Base-by-base conservation (phyloP, 2,888 invertebrate species). In the Thereva unica region DNA sequence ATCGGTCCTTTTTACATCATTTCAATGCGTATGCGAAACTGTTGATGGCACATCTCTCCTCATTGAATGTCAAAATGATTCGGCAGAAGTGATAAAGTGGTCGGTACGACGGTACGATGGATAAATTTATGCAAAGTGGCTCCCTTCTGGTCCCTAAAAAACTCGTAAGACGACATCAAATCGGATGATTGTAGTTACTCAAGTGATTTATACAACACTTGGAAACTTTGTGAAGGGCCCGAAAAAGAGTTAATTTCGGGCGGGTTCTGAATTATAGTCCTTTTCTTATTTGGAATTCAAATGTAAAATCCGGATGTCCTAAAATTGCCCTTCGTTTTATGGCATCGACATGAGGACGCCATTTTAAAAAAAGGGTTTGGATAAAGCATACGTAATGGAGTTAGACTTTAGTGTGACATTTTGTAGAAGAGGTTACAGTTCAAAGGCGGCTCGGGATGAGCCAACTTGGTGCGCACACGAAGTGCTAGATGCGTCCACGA, bases 1-100 rank as follows among this genome's bases (percentile, higher is more conserved):
- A 68, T 65, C 59, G 65, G 41, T 53, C 65, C 67, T 54, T 68
- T 68, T 68, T 68, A 68, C 47, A 44, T 8, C 65, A 38, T 57
- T 68, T 65, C 59, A 59, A 54, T 44, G 54, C 59, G 54, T 68
- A 57, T 56, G 59, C 38, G 45, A 40, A 35, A 42, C 52, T 63
- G 38, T n/a, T 59, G 53, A 42, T 44, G 53, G 44, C 40, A 45
- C 52, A 63, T 49, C 47, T 49, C 47, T 42, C 37, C 35, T 54
- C 64, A 52, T 37, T 44, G 64, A 52, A 56, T 59, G 45, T 53
- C 40, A 54, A 65, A 65, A 52, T 49, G 55, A 41, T 56, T 12
- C 23, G 44, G 12, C 10, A 34, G 34, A 44, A 55, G 52, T 55
- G 56, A 56, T 55, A 41, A 23, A 23, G 23, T 23, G 23, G 23